phyloP scores from a whole-genome alignment of 2,797 vertebrate species.

The Cetoscarus ocellatus region DNA sequence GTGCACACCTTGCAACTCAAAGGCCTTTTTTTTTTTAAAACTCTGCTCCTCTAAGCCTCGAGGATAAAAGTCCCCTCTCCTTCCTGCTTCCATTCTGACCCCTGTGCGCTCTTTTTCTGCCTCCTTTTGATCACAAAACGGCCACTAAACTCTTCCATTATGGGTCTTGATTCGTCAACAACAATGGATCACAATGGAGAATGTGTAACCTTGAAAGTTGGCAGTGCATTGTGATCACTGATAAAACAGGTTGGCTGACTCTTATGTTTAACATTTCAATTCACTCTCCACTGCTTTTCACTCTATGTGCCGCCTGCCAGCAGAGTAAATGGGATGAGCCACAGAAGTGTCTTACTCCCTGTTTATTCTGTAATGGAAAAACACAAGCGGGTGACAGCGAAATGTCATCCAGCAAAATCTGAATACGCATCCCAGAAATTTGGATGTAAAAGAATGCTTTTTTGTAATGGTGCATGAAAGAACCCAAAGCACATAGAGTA shows the following conservation, averaged over 20 bases:
- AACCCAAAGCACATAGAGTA: constrained; percentile 28
- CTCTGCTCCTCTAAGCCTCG: constrained; percentile 36
- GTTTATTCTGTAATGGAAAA: constrained; percentile 56
- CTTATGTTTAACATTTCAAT: constrained; percentile 65
- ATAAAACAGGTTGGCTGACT: constrained; percentile 53
- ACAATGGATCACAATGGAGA: constrained; percentile 48
- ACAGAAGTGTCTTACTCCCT: constrained; percentile 59
- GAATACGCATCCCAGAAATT: constrained; percentile 8
- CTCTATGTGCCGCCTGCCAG: constrained; percentile 28
- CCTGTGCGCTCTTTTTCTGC: background rate
- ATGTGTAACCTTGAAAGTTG: constrained; percentile 46
- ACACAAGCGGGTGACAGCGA: constrained; percentile 27
- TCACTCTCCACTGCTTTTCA: constrained; percentile 47
- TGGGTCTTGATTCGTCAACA: constrained; percentile 74
- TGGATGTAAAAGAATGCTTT: constrained; percentile 4
- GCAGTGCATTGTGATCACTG: constrained; percentile 26
- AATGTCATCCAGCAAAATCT: constrained; percentile 27
- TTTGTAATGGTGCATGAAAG: constrained; percentile 23
- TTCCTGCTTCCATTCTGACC: background rate
- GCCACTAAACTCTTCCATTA: constrained; percentile 51
- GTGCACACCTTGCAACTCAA: constrained; percentile 72
- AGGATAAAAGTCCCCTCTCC: constrained; percentile 29
- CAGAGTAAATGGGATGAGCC: constrained; percentile 37
- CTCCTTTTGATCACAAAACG: constrained; percentile 46
- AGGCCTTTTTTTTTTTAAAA: constrained; percentile 72